Conservation (phyloP, 2,797 vertebrate species). For the Scarus forsteni region DNA sequence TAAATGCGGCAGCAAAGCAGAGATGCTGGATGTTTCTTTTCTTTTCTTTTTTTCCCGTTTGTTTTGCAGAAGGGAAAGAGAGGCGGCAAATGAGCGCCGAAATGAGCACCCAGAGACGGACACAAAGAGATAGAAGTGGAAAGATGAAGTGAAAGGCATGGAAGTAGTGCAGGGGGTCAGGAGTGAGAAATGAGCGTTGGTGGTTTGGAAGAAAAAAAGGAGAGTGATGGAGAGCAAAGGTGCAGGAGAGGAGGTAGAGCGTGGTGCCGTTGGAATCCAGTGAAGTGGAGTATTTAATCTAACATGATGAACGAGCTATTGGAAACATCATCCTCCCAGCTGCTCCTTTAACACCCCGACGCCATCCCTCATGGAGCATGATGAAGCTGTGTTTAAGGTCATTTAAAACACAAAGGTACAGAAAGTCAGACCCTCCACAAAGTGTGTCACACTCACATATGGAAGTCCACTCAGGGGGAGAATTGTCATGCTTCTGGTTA, state of each 20-base stretch:
- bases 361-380: constrained; percentile 55
- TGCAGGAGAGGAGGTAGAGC: constrained; percentile 61
- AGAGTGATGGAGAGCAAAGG: constrained; percentile 68
- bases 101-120: constrained; percentile 29
- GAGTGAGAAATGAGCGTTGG: constrained; percentile 55
- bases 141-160: constrained; percentile 42
- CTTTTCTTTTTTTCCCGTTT: too few relatives aligned
- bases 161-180: constrained; percentile 31
- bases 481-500: constrained; percentile 8
- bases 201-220: constrained; percentile 52
- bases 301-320: constrained; percentile 86
- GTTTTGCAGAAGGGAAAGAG: not conserved
- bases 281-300: constrained; percentile 87
- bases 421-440: constrained; percentile 47
- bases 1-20: constrained; percentile 55
- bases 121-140: constrained; percentile 33
- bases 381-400: constrained; percentile 77
- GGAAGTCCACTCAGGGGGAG: constrained; percentile 12
- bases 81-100: constrained; percentile 5
- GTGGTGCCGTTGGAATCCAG: constrained; percentile 78
- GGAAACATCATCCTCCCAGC: constrained; percentile 67
- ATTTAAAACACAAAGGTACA: constrained; percentile 69
- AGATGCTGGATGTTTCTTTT: not conserved
- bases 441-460: constrained; percentile 26
- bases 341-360: constrained; percentile 57